phyloP scores from a whole-genome alignment of 2,113 vertebrate genomes.

The Oncorhynchus masou region DNA sequence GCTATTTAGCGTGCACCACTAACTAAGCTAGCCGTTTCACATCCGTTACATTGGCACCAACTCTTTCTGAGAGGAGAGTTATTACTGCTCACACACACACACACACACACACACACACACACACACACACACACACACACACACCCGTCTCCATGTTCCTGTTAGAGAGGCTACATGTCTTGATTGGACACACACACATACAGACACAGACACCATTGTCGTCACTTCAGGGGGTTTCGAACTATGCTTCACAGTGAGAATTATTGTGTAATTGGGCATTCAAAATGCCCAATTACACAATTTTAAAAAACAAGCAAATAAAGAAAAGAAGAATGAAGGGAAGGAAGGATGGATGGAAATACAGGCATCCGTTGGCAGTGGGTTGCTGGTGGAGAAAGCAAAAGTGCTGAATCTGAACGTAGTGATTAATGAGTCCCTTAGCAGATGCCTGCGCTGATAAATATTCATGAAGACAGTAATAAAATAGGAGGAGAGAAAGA shows the following conservation, averaged over 20 bases:
- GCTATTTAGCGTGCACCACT: too few relatives aligned
- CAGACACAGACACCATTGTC: too few relatives aligned
- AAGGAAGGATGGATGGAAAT: not conserved
- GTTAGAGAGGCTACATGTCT: not conserved
- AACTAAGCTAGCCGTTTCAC: too few relatives aligned
- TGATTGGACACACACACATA: not conserved
- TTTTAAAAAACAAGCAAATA: not conserved
- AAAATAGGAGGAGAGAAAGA: conserved; percentile 11
- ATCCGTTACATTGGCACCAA: too few relatives aligned
- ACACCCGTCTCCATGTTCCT: too few relatives aligned
- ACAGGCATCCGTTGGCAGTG: too few relatives aligned
- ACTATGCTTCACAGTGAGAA: not conserved
- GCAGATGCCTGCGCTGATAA: conserved; percentile 30
- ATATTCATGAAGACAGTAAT: conserved; percentile 31
- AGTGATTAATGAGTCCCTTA: conserved; percentile 15
- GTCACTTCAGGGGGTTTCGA: not conserved
- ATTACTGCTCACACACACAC: too few relatives aligned
- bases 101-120: too few relatives aligned
- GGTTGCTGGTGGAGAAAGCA: not conserved
- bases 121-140: too few relatives aligned
- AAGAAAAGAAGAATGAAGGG: not conserved
- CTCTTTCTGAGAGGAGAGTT: too few relatives aligned
- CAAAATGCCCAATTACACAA: too few relatives aligned
- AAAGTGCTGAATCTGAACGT: conserved; percentile 31
- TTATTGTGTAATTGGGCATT: not conserved